Evolutionary conservation across 1,140 invertebrate genomes (phyloP), one percentile per base, ranked within the genome.

Genomic region (Helicoverpa armigera): DNA sequence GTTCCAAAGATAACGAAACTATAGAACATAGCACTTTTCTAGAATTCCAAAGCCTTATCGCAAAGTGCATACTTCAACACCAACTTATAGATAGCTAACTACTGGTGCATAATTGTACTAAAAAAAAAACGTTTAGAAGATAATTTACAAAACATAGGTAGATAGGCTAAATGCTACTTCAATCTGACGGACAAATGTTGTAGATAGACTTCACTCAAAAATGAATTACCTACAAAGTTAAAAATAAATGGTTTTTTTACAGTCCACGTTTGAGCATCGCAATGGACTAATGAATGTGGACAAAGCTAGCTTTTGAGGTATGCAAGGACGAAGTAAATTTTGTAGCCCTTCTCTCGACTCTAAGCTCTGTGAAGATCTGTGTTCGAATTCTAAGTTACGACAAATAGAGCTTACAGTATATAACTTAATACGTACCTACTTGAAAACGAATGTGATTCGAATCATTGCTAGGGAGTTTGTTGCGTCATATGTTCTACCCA

Each of bases 321-420:
- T 67, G 65, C 43, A 69, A 69, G 65, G 65, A 69, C 65, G 11
- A n/a, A 50, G n/a, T 69, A 16, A 31, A 61, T 29, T 31, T 61
- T 61, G 65, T 50, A 23, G 43, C 65, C 65, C 65, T 69, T 69
- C 65, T 69, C 65, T 18, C n/a, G 35, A 16, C 63, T 43, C 31
- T 48, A 43, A 43, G 56, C 16, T 23, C 18, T 54, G 13, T 54
- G 53, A n/a, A 18, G 56, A 58, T 23, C 16, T 61, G 23, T 58
- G 14, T 58, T n/a, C 54, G 18, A 58, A 58, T 29, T 14, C 58
- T 60, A 50, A 16, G 13, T 50, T 31, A 69, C 65, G 65, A 69
- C 23, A 31, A 61, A 31, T 31, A 5, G 23, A 61, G 29, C 18
- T 13, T 61, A 31, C 58, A 12, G 23, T 61, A 61, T 29, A 9